phyloP scores from a whole-genome alignment of 2,113 vertebrate species.

The Prionailurus viverrinus region DNA sequence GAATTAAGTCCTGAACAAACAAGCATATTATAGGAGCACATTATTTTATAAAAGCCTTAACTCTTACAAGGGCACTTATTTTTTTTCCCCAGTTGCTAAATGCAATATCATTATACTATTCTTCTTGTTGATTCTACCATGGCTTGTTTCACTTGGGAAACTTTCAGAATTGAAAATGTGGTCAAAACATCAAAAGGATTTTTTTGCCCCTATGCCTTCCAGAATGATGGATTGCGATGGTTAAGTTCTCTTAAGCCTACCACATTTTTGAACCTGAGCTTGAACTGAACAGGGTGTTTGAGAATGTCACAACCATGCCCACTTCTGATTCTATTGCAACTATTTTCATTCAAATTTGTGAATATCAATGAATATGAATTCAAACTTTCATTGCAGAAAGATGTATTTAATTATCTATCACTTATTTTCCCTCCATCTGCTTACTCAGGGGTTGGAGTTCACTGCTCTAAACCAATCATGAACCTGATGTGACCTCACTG shows the following conservation, averaged over 20 bases:
- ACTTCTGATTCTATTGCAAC: background rate
- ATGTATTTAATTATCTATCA: background rate
- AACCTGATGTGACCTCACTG: background rate
- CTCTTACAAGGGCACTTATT: background rate
- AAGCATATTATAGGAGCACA: background rate
- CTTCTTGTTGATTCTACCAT: conserved; percentile 28
- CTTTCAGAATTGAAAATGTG: conserved; percentile 65
- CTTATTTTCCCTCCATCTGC: background rate
- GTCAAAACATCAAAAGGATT: conserved; percentile 65
- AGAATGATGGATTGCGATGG: conserved; percentile 57
- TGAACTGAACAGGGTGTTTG: background rate
- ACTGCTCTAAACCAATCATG: background rate
- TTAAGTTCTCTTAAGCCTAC: conserved; percentile 40
- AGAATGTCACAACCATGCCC: background rate
- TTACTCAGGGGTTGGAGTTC: background rate
- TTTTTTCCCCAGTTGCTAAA: background rate
- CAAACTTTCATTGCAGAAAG: background rate
- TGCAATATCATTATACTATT: background rate
- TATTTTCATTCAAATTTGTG: conserved; percentile 35
- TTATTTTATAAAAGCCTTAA: conserved; percentile 31
- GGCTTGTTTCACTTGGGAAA: conserved; percentile 65
- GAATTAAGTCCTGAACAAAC: background rate
- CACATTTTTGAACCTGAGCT: conserved; percentile 21
- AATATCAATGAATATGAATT: background rate
- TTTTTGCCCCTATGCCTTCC: conserved; percentile 47